These are phyloP conservation scores for Polydrusus tereticollis DNA, from an alignment of 2,888 invertebrate genomes.

Conservation along the genomic window DNA sequence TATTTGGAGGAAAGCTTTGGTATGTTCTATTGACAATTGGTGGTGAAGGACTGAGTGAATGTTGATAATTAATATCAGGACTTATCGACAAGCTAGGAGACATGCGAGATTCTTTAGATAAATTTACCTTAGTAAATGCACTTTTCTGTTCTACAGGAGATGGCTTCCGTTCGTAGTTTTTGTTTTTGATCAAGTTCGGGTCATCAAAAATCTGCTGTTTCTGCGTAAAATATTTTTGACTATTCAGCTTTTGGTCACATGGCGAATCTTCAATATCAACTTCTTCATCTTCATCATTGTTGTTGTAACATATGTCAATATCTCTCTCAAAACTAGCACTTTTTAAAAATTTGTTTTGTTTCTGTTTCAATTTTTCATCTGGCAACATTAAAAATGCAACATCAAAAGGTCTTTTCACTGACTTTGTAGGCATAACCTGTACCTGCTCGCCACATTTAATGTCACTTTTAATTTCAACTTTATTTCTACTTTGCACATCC, in stretches of 20 bases:
- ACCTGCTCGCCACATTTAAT: constrained; percentile 63
- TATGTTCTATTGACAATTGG: constrained; percentile 66
- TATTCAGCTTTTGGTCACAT: constrained; percentile 52
- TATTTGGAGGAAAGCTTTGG: constrained; percentile 66
- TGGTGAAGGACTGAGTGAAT: constrained; percentile 82
- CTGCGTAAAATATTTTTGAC: constrained; percentile 62
- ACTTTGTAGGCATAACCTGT: constrained; percentile 63
- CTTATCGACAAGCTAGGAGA: constrained; percentile 82
- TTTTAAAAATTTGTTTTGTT: constrained; percentile 71
- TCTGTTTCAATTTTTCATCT: constrained; percentile 82
- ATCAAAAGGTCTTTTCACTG: constrained; percentile 85
- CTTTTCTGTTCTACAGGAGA: constrained; percentile 73
- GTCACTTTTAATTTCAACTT: constrained; percentile 67
- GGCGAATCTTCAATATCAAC: constrained; percentile 60
- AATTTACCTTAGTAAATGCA: constrained; percentile 86
- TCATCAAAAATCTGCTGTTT: constrained; percentile 75
- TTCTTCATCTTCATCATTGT: constrained; percentile 63
- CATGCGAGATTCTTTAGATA: constrained; percentile 65
- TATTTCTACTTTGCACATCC: constrained; percentile 70
- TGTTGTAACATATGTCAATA: constrained; percentile 51
- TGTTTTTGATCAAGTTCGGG: constrained; percentile 67
- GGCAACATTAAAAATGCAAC: constrained; percentile 92
- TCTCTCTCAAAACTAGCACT: constrained; percentile 66
- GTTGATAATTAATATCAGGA: constrained; percentile 83
- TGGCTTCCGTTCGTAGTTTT: constrained; percentile 68